Base-by-base conservation (phyloP, 2,888 invertebrate species). In the Rambutsinella grinnellia region DNA sequence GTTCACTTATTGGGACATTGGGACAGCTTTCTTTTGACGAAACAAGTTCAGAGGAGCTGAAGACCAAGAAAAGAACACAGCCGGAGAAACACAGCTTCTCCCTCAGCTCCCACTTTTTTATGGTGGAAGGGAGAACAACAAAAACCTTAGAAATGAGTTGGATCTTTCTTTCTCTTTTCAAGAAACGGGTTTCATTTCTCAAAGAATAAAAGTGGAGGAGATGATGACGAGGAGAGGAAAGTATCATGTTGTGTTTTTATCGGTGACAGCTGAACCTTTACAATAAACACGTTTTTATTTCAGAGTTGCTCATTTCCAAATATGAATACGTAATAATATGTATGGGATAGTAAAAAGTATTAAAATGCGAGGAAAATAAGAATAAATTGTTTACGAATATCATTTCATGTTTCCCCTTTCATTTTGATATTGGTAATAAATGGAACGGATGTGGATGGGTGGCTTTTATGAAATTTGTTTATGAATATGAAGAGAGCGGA, bases 181-280 rank as follows among this genome's bases (percentile, higher is more conserved):
- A 21, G 19, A 44, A 15, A 60, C n/a, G n/a, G 62, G 62, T 49
- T 62, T 62, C 49, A 23, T 26, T 49, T 26, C 49, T 19, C 2
- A 6, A 27, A 8, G 23, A 13, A 24, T n/a, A 10, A 24, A 44
- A 46, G 2, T 19, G 27, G 21, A 60, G 17, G 17, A n/a, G 57
- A 67, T 56, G 21, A 66, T 56, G n/a, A 19, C n/a, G 21, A 57
- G 21, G 23, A 68, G 26, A 3, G 3, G 24, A 56, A 36, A 19
- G 57, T 28, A 57, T 57, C 57, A 57, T 57, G 57, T 57, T 68
- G 23, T 60, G 49, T 56, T 66, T 69, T 61, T 49, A 46, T 54
- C 36, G 26, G 71, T 63, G 63, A 71, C 63, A 71, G 63, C 57
- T 71, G 71, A 63, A 71, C 62, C 56, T 44, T 13, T 54, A 56